phyloP scores from a whole-genome alignment of 2,888 invertebrate species.

The Ornithoptera alexandrae region DNA sequence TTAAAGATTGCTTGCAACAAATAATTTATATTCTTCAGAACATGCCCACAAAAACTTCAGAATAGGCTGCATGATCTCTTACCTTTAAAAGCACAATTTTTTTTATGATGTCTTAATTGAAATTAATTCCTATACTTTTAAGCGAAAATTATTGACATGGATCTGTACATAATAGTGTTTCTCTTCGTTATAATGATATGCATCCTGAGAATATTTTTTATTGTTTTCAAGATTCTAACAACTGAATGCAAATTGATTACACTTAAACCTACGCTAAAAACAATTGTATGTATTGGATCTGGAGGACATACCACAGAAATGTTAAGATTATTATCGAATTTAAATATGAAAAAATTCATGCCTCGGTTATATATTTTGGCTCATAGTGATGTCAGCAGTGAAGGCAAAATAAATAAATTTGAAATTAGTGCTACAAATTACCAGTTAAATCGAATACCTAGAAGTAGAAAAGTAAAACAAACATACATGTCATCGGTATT shows the following conservation, averaged over 20 bases:
- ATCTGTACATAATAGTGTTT: slow-evolving; percentile 4
- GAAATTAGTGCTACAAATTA: slow-evolving; percentile 66
- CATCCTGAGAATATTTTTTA: slow-evolving; percentile 14
- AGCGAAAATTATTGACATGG: neutral
- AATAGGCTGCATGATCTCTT: too few species aligned
- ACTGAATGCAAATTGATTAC: slow-evolving; percentile 46
- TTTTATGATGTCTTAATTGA: too few species aligned
- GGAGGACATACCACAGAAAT: slow-evolving; percentile 99
- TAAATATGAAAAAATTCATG: slow-evolving; percentile 82
- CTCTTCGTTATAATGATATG: neutral
- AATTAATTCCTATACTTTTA: neutral
- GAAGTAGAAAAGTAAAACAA: slow-evolving; percentile 94
- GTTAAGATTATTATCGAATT: slow-evolving; percentile 83
- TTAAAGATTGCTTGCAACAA: too few species aligned
- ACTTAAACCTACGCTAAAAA: slow-evolving; percentile 52
- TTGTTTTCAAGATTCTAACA: slow-evolving; percentile 25
- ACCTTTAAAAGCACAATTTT: too few species aligned
- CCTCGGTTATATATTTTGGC: slow-evolving; percentile 90
- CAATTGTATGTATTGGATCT: slow-evolving; percentile 85
- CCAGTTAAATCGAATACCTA: slow-evolving; percentile 83
- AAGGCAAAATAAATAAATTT: slow-evolving; percentile 81
- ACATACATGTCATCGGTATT: slow-evolving; percentile 88
- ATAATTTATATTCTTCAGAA: too few species aligned
- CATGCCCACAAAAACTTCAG: too few species aligned
- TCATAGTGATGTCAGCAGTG: slow-evolving; percentile 87